Percentiles rank a stretch among this genome's conserved stretches.
phyloP scores from a whole-genome alignment of 2,888 invertebrate genomes.

The Frankliniella fusca region DNA sequence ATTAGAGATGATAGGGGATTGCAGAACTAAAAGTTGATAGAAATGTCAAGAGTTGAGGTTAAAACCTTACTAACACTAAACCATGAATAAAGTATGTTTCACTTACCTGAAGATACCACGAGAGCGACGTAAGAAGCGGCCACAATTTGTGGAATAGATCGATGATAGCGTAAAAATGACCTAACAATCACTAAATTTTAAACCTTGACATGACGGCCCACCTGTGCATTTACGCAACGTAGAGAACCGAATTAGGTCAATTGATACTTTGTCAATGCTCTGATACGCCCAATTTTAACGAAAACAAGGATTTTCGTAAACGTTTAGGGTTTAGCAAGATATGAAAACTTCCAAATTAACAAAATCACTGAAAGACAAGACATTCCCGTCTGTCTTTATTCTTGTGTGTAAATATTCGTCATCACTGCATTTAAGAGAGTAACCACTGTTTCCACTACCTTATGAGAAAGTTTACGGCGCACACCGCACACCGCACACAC shows the following conservation, averaged over 20 bases:
- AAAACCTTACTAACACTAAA: neutral
- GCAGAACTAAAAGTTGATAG: neutral
- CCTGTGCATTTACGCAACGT: neutral
- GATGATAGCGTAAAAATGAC: neutral
- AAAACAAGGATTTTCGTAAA: neutral
- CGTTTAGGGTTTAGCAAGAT: neutral
- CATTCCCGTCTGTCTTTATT: neutral
- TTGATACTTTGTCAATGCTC: neutral
- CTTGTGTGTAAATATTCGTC: neutral
- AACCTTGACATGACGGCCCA: constrained; percentile 2
- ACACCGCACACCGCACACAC: too few relatives aligned
- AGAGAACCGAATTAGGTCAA: neutral
- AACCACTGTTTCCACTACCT: neutral
- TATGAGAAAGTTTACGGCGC: too few relatives aligned
- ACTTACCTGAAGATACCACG: neutral
- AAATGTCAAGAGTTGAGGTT: neutral
- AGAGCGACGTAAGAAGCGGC: neutral
- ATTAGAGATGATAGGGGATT: neutral
- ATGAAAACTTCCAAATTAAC: neutral
- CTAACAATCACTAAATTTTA: neutral
- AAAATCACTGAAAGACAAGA: neutral
- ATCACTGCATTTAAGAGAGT: neutral
- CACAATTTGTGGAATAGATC: neutral
- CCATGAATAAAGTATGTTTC: neutral
- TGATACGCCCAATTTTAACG: neutral